Base-by-base conservation (phyloP, 2,113 vertebrate genomes). In the Nibea coibor region DNA sequence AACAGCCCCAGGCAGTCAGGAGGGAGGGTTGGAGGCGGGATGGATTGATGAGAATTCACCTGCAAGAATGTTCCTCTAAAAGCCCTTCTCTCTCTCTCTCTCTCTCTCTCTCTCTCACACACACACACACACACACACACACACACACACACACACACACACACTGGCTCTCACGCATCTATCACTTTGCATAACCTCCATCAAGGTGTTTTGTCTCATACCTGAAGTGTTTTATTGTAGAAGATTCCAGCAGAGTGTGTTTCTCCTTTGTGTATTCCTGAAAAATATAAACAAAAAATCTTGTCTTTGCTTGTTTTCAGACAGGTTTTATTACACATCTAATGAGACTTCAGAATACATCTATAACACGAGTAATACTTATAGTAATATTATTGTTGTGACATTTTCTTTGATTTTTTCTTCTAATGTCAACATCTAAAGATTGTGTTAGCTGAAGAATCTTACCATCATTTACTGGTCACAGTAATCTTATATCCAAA, bases 1-100 rank as follows among this genome's bases (percentile, higher is more conserved):
- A 82, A 84, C 72, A 61, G 93, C 93, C 91, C 31, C 14, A 61
- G 89, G 93, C 80, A 54, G 24, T 75, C 16, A 80, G 50, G 68
- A 83, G 71, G 86, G 83, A 64, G 78, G 82, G 79, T 70, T 43
- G 20, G 43, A 59, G 42, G 75, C 26, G 5, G 82, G 70, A 68
- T 35, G 77, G 59, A 66, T 10, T 45, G 57, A 65, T 26, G 77
- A 62, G 50, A 64, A 22, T 71, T 54, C 69, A 88, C 57, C 73
- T 86, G 66, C 15, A 28, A 45, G 20, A 61, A 65, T 12, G 22
- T 75, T 15, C 28, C 10, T 72, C 22, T 56, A n/a, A 22, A 42
- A 35, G 5, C 15, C 6, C 15, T 10, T 58, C 56, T 72, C 20
- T 64, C 31, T 61, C 42, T 26, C 12, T 26, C 54, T 43, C 6